Evolutionary conservation across 2,888 invertebrate genomes (phyloP).

Genomic region (Blastobasis adustella): DNA sequence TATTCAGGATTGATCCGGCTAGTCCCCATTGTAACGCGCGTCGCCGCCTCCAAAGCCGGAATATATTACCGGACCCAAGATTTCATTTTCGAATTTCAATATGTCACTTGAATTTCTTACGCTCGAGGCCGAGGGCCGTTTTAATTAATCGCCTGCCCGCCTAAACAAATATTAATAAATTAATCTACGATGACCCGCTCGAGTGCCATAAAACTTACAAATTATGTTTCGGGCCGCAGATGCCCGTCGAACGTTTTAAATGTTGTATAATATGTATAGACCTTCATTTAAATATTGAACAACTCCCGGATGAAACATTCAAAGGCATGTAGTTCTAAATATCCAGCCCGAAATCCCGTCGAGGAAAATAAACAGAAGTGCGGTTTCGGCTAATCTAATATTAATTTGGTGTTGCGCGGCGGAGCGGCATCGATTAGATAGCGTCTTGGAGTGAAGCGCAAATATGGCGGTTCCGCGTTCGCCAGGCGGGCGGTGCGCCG

Average conservation of each 20-base stretch:
- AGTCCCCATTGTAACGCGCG: too few species aligned
- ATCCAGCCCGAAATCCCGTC: neutral
- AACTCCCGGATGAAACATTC: neutral
- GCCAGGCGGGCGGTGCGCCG: neutral
- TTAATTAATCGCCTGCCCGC: neutral
- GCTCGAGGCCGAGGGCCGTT: too few species aligned
- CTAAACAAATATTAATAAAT: neutral
- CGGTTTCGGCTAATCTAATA: slow-evolving; percentile 15
- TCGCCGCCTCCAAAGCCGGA: too few species aligned
- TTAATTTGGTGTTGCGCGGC: slow-evolving; percentile 11
- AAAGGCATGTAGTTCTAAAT: slow-evolving; percentile 3
- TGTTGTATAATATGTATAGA: too few species aligned
- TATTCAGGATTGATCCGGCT: too few species aligned
- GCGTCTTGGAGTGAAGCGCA: slow-evolving; percentile 16
- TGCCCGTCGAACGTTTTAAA: too few species aligned
- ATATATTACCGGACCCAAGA: too few species aligned
- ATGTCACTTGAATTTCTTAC: too few species aligned
- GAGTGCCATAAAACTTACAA: too few species aligned
- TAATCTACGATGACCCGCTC: neutral
- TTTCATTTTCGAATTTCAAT: too few species aligned
- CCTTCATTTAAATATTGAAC: slow-evolving; percentile 1
- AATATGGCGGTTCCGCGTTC: slow-evolving; percentile 11
- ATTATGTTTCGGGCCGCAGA: too few species aligned
- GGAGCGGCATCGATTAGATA: slow-evolving; percentile 16
- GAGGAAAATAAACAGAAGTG: slow-evolving; percentile 7